Evolutionary conservation across 64 coral and sea anemone species (phyloP), one percentile per base, ranked within the genome.

Genomic region (Acropora tenuis): DNA sequence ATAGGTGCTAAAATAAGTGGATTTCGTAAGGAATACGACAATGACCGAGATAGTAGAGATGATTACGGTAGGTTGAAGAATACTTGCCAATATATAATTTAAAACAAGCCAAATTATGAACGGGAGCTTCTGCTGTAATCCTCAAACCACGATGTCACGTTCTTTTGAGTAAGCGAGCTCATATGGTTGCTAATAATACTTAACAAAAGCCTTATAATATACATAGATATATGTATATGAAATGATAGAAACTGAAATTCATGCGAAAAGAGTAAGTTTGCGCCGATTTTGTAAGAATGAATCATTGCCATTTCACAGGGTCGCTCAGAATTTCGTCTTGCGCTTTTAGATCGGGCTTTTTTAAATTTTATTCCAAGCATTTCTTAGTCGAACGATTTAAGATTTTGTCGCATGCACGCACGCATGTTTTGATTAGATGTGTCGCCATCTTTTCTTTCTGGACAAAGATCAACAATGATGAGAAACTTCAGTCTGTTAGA

Each of bases 1-100:
- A 87, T 93, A 10, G 60, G 84, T 78, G 91, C 91, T 87, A 93
- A 87, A 86, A 93, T 93, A 86, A 93, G 84, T 80, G 85, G 91
- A 20, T 87, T 87, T 76, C 58, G 91, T 45, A 93, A 93, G 65
- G 83, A 87, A 40, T 66, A 71, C 43, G 91, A 93, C 19, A 93
- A 87, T 47, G 91, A 86, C n/a, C 82, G 91, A 5, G 90, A 92
- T 42, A 11, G 74, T 10, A 63, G 65, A 77, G 91, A 68, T 49
- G 91, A 61, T 45, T 80, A 50, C 60, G 74, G 50, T 87, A 88
- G 12, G 75, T 45, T n/a, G 4, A 53, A 40, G 7, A 6, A 52
- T 74, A 20, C 19, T 50, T 12, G 2, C 30, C 30, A 30, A 30
- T 30, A 30, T 30, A 30, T 30, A 30, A 30, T 30, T 30, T 30